These are phyloP conservation scores for Galagoides demidoff DNA, from an alignment of 2,797 vertebrate genomes.

Conservation along the genomic window DNA sequence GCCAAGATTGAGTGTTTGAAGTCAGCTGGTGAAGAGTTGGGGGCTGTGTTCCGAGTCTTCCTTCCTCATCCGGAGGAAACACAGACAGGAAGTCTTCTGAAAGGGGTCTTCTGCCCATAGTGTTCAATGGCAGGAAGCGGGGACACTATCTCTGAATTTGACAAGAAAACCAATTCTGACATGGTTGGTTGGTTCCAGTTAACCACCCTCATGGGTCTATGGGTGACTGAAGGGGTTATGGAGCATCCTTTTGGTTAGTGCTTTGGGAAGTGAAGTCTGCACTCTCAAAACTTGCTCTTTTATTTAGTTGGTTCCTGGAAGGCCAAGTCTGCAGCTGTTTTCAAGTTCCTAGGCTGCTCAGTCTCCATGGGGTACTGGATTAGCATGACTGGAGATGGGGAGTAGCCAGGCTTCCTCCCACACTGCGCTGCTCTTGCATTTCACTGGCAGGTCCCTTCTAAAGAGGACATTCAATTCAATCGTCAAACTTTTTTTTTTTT, in stretches of 20 bases:
- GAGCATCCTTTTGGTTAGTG: background rate
- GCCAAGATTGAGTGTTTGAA: conserved; percentile 79
- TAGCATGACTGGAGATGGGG: background rate
- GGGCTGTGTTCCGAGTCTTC: conserved; percentile 71
- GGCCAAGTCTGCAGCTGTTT: background rate
- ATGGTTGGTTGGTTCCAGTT: background rate
- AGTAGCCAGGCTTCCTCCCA: background rate
- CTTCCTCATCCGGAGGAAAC: conserved; percentile 67
- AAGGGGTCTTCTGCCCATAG: conserved; percentile 48
- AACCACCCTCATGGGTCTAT: background rate
- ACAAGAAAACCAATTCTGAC: background rate
- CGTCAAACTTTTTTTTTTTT: background rate
- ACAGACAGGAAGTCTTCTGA: background rate
- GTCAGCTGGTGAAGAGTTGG: conserved; percentile 75
- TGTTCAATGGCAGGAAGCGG: conserved; percentile 9
- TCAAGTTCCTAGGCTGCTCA: background rate
- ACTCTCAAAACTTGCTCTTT: background rate
- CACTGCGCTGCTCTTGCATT: background rate
- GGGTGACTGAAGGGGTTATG: background rate
- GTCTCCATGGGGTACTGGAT: background rate
- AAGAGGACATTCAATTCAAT: background rate
- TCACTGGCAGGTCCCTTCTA: background rate
- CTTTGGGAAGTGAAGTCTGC: background rate
- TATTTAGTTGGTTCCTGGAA: background rate
- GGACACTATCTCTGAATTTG: conserved; percentile 7